Conservation (phyloP, 2,888 invertebrate species). For the Cephus pulcher region DNA sequence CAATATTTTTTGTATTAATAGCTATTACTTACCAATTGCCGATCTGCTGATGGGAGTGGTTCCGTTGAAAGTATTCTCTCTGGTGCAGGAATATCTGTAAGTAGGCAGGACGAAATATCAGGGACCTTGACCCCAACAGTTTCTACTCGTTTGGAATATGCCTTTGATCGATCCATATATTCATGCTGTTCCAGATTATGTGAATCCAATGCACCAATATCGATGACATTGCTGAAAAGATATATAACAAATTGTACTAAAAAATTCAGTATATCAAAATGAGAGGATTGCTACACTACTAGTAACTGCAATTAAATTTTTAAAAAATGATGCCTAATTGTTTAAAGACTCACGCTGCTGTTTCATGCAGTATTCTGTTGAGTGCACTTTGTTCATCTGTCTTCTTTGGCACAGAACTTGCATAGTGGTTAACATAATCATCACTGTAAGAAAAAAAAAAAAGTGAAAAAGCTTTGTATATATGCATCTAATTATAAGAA, state of each 20-base stretch:
- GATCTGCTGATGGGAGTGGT: constrained; percentile 74
- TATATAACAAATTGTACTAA: neutral
- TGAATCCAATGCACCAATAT: constrained; percentile 91
- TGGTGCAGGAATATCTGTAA: constrained; percentile 81
- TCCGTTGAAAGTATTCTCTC: constrained; percentile 76
- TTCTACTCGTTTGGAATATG: constrained; percentile 62
- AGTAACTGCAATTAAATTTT: neutral
- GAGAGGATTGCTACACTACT: neutral
- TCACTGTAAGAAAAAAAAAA: constrained; percentile 69
- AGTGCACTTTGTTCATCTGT: constrained; percentile 92
- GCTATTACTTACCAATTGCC: constrained; percentile 74
- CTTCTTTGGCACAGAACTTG: constrained; percentile 78
- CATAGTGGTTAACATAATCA: constrained; percentile 73
- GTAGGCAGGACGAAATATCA: constrained; percentile 68
- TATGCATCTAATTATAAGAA: neutral
- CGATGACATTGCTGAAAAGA: constrained; percentile 85
- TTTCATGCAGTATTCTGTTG: constrained; percentile 89
- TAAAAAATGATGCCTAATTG: constrained; percentile 19
- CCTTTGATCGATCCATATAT: constrained; percentile 75
- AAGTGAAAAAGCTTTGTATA: constrained; percentile 9
- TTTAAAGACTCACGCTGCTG: constrained; percentile 79
- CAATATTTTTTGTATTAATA: neutral
- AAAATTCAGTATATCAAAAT: neutral
- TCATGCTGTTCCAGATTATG: constrained; percentile 91
- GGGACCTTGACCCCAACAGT: constrained; percentile 65